These are phyloP conservation scores for Apolygus lucorum DNA, from an alignment of 1,140 invertebrate species.

Conservation along the genomic window DNA sequence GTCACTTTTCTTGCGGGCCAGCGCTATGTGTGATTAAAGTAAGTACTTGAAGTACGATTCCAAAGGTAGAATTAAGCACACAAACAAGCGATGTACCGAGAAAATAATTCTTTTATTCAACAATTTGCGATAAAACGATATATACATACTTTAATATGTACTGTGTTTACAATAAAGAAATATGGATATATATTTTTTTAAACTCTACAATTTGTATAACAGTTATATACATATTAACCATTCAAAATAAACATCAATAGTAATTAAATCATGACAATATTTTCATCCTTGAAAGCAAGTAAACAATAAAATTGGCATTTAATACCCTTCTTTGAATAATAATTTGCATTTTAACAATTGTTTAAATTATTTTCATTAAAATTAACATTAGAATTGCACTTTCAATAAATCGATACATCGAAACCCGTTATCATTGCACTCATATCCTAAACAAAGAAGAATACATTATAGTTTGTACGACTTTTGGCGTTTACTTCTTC, in stretches of 20 bases:
- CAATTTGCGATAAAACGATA: background rate
- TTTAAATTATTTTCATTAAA: background rate
- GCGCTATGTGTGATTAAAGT: too few relatives aligned
- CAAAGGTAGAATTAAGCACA: too few relatives aligned
- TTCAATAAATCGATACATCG: slow-evolving; percentile 8
- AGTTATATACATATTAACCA: slow-evolving; percentile 9
- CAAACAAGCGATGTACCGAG: too few relatives aligned
- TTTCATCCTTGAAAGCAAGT: background rate
- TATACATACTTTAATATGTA: background rate
- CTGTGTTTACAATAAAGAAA: slow-evolving; percentile 11
- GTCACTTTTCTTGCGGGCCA: too few relatives aligned
- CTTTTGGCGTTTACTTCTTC: slow-evolving; percentile 1
- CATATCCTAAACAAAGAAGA: slow-evolving; percentile 14
- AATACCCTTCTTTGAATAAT: background rate
- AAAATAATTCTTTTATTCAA: slow-evolving; percentile 11
- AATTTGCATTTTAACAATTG: background rate
- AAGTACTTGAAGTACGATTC: too few relatives aligned
- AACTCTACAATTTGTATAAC: slow-evolving; percentile 5
- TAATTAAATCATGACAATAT: slow-evolving; percentile 8
- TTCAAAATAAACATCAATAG: slow-evolving; percentile 6
- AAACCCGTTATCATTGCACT: slow-evolving; percentile 22
- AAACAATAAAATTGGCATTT: background rate
- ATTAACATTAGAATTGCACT: slow-evolving; percentile 21
- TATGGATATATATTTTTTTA: slow-evolving; percentile 11
- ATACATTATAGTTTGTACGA: slow-evolving; percentile 23